phyloP scores from a whole-genome alignment of 2,113 vertebrate genomes.

The Panthera leo region DNA sequence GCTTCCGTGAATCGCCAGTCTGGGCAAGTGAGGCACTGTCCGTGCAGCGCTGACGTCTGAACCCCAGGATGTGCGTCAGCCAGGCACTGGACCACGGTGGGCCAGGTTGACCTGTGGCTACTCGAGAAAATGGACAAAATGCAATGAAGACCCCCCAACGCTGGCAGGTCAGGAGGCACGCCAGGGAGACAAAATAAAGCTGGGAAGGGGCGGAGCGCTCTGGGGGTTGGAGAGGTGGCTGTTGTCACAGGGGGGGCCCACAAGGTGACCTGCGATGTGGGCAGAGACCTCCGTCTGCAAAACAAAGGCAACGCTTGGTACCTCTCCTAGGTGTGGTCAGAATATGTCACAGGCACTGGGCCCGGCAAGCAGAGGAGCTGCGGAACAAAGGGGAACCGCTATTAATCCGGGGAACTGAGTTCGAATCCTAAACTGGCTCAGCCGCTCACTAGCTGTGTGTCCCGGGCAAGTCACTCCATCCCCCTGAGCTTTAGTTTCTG shows the following conservation, averaged over 20 bases:
- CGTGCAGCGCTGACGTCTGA: neutral
- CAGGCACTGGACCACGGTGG: accelerated
- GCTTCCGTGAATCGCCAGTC: neutral
- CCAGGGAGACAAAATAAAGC: neutral
- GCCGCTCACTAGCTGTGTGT: neutral
- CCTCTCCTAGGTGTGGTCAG: neutral
- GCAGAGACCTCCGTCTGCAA: neutral
- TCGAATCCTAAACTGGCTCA: neutral
- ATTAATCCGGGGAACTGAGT: neutral
- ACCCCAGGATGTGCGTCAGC: neutral
- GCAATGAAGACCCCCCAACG: no score
- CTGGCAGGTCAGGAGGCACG: neutral
- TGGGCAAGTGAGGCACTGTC: neutral
- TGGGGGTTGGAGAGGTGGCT: no score
- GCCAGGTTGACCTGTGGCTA: neutral
- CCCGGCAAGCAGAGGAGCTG: neutral
- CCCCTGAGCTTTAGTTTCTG: neutral
- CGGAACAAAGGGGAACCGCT: neutral
- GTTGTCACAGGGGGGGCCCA: neutral
- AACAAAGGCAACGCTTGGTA: neutral
- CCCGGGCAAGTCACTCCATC: neutral
- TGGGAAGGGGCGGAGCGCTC: accelerated
- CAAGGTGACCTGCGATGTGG: neutral
- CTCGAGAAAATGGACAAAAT: neutral
- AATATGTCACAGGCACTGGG: neutral